Percentiles rank a stretch among this genome's conserved stretches.
phyloP scores from a whole-genome alignment of 1,140 invertebrate genomes.

The Diabrotica undecimpunctata region DNA sequence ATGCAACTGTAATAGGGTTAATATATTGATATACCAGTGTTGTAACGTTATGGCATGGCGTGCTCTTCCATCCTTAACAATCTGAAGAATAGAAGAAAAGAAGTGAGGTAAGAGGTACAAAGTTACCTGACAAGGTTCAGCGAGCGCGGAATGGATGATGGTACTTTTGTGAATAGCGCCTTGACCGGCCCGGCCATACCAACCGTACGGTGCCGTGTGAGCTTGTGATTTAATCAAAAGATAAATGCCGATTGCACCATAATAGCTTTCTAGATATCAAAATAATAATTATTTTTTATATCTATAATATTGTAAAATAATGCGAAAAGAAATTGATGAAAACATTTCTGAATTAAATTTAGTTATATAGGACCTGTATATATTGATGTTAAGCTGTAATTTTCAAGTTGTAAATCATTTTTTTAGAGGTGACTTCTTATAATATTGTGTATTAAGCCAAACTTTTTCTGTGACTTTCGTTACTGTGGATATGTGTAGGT shows the following conservation, averaged over 20 bases:
- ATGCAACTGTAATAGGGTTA: too few species aligned
- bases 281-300: neutral
- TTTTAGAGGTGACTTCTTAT: too few species aligned
- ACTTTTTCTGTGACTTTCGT: too few species aligned
- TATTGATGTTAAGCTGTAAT: too few species aligned
- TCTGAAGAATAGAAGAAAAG: neutral
- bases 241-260: conserved; percentile 10
- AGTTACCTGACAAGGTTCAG: conserved; percentile 10
- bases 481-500: too few species aligned
- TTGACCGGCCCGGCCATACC: conserved; percentile 4
- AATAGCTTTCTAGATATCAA: neutral
- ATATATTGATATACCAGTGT: too few species aligned
- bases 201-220: neutral
- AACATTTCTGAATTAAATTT: too few species aligned
- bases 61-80: conserved; percentile 6
- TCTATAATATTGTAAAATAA: too few species aligned
- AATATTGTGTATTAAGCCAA: too few species aligned
- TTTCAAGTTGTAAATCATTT: too few species aligned
- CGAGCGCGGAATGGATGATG: neutral
- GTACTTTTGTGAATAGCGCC: neutral
- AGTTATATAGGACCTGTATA: too few species aligned
- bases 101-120: neutral
- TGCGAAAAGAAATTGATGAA: too few species aligned
- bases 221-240: conserved; percentile 9
- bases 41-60: neutral